phyloP scores from a whole-genome alignment of 2,113 vertebrate genomes.

The Calidris pugnax region DNA sequence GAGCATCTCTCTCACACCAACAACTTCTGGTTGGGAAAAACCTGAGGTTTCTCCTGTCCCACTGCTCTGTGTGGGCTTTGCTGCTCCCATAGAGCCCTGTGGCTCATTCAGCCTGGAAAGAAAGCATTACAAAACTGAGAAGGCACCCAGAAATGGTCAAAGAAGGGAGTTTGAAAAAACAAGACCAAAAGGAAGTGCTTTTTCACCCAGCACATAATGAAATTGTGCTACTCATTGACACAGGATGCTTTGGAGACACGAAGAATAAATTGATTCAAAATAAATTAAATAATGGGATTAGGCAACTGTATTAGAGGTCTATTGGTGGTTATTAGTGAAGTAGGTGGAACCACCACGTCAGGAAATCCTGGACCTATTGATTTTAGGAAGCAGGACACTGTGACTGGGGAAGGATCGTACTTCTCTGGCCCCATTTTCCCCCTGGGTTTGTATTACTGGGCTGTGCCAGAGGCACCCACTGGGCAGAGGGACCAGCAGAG shows the following conservation, averaged over 20 bases:
- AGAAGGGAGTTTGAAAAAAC: background rate
- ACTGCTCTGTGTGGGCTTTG: background rate
- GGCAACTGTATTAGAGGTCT: background rate
- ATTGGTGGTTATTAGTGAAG: conserved; percentile 18
- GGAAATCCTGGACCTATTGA: background rate
- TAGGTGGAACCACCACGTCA: background rate
- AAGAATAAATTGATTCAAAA: background rate
- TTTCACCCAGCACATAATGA: conserved; percentile 16
- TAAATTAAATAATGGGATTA: conserved; percentile 44
- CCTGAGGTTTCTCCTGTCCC: background rate
- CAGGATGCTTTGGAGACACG: conserved; percentile 34
- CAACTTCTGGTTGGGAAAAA: background rate
- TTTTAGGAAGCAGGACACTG: background rate
- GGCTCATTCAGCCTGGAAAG: background rate
- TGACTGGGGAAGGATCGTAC: background rate
- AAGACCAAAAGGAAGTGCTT: conserved; percentile 4
- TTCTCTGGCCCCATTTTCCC: background rate
- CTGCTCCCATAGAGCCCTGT: background rate
- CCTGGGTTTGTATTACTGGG: background rate
- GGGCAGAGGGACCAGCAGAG: background rate
- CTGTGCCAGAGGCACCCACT: background rate
- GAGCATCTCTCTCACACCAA: background rate
- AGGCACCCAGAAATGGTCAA: background rate
- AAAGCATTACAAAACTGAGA: background rate
- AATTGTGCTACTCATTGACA: background rate